Base-by-base conservation (phyloP, 30 jellyfish, hydroid and myxozoan genomes). In the Cassiopea andromeda region DNA sequence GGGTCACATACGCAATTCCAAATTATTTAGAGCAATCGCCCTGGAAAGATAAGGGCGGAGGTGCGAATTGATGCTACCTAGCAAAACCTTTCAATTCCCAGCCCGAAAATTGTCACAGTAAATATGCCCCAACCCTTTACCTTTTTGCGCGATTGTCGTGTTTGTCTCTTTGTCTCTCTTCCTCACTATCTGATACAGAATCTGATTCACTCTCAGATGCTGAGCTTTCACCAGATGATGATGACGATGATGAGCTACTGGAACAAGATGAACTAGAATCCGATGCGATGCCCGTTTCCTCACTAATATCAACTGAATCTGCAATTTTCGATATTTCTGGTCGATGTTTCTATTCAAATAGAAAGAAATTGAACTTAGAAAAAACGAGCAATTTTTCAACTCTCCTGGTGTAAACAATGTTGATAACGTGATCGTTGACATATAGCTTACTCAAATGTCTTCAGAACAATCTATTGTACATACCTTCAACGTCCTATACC, bases 201-300 rank as follows among this genome's bases (percentile, higher is more conserved):
- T 91, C 97, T 17, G 94, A 77, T 44, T 91, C 97, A 48, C 90
- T 91, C 78, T 85, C 97, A 1, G 94, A 66, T 7, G 81, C 92
- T 7, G 96, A 89, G 69, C 89, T 82, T 10, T 78, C 72, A 46
- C 87, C 98, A 68, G 93, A 72, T 64, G 95, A 72, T 64, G 95
- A 92, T 77, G 94, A 81, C 43, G 97, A 86, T 45, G 99, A 96
- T 57, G 94, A 75, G 84, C 97, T 87, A 54, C 97, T 77, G 43
- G 98, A 95, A 47, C 98, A 91, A 49, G 97, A 87, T 61, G 99
- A 96, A 77, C 99, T 91, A 12, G 98, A 90, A 85, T 96, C 99
- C 15, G 99, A 96, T 58, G 99, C 99, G 7, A 96, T 91, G 16
- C 98, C 98, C 67, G 98, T 87, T 61, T 89, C 88, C 13, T 92